Conservation (phyloP, 2,113 vertebrate genomes). For the Motacilla tschutschensis region DNA sequence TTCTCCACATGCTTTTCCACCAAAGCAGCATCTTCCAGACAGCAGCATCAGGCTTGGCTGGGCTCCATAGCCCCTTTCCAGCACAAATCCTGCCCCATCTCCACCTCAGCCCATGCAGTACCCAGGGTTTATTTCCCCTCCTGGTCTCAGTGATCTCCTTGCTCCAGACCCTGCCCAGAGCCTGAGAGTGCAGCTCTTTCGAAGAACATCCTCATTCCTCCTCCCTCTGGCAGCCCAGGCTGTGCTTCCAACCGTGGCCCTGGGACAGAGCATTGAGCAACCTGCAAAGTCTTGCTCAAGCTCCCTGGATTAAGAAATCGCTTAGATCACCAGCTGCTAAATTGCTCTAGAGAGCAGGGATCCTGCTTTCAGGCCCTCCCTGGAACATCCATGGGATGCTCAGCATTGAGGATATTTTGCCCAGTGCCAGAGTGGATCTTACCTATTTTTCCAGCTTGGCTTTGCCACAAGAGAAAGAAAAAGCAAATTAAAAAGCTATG, state of each 20-base stretch:
- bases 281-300: conserved; percentile 16
- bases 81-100: neutral
- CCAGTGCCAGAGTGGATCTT: neutral
- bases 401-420: neutral
- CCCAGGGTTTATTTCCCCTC: neutral
- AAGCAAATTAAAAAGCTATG: neutral
- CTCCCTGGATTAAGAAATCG: conserved; percentile 27
- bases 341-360: neutral
- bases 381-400: neutral
- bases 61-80: neutral
- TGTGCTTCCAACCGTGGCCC: neutral
- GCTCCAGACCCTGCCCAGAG: neutral
- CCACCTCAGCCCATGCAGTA: neutral
- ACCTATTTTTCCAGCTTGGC: neutral
- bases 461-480: neutral
- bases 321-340: neutral
- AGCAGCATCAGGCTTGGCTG: neutral
- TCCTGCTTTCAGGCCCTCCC: neutral
- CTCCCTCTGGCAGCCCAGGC: neutral
- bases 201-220: neutral
- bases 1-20: neutral
- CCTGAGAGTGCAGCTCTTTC: neutral
- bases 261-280: conserved; percentile 14
- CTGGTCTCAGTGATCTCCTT: neutral
- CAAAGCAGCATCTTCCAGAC: neutral